These are phyloP conservation scores for Tolmerus cingulatus DNA, from an alignment of 2,888 invertebrate species.

Conservation along the genomic window DNA sequence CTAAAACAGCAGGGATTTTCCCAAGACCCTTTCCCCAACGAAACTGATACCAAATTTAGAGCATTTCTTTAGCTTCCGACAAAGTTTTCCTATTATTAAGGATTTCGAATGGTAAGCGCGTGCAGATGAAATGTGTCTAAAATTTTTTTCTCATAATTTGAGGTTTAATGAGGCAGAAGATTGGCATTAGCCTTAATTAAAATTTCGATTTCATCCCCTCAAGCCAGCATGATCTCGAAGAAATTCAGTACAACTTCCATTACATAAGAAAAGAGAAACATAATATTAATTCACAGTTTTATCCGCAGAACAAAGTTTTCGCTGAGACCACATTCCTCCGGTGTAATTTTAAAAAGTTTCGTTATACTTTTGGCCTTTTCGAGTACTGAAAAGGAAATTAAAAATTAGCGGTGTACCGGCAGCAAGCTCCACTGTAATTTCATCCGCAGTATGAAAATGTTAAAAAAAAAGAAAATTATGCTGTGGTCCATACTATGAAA, in stretches of 20 bases:
- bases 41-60: neutral
- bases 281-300: neutral
- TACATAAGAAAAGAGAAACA: neutral
- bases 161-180: neutral
- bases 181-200: neutral
- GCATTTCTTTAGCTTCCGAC: neutral
- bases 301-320: neutral
- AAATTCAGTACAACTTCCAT: neutral
- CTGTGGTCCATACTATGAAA: neutral
- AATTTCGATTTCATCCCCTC: neutral
- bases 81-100: neutral
- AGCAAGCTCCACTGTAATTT: neutral
- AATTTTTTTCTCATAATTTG: neutral
- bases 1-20: neutral
- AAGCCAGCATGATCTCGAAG: neutral
- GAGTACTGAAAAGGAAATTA: neutral
- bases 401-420: constrained; percentile 18
- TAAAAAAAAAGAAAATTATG: neutral
- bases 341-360: constrained; percentile 10
- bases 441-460: neutral
- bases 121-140: neutral
- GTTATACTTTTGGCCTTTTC: neutral
- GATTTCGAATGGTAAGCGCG: neutral
- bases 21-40: neutral
- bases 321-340: neutral